Evolutionary conservation across 1,140 invertebrate species (phyloP).

Genomic region (Coenobita brevimanus): DNA sequence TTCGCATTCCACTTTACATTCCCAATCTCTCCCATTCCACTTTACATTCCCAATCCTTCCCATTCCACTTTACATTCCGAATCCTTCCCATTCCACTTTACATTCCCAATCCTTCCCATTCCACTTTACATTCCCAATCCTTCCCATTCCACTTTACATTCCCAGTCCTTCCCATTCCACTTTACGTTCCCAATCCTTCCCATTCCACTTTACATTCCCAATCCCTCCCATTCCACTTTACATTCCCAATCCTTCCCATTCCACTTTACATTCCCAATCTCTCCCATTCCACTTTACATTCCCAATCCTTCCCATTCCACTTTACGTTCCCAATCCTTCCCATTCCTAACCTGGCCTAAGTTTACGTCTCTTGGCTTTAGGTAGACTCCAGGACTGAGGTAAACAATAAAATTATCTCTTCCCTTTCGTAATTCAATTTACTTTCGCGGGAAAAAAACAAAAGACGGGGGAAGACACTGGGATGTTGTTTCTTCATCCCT

Average conservation of each 20-base stretch:
- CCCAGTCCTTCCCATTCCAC: not conserved
- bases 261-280: not conserved
- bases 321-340: too few relatives aligned
- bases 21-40: not conserved
- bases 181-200: not conserved
- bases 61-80: not conserved
- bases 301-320: not conserved
- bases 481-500: too few relatives aligned
- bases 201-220: not conserved
- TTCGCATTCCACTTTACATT: not conserved
- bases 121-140: not conserved
- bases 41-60: not conserved
- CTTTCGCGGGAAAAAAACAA: too few relatives aligned
- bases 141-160: not conserved
- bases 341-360: too few relatives aligned
- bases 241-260: not conserved
- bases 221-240: not conserved
- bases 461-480: too few relatives aligned
- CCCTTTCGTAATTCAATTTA: too few relatives aligned
- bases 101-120: too few relatives aligned
- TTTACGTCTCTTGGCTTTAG: too few relatives aligned
- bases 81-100: not conserved
- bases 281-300: not conserved
- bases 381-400: too few relatives aligned
- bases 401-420: too few relatives aligned